Percentiles rank a stretch among this genome's conserved stretches.
These are phyloP conservation scores for Oreochromis aureus DNA, from an alignment of 2,113 vertebrate genomes.

Conservation along the genomic window DNA sequence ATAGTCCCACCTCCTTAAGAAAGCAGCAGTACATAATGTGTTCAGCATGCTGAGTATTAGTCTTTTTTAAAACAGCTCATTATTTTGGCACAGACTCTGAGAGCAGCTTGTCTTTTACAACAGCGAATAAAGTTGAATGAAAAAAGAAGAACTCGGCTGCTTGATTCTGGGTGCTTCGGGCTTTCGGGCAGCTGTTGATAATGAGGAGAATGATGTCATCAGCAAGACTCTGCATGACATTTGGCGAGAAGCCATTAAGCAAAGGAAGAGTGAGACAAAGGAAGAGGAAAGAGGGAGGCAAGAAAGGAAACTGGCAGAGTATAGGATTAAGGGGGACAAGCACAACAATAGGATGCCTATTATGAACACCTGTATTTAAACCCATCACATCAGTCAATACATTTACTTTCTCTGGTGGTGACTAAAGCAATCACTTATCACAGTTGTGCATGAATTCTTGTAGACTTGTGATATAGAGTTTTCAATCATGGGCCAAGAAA, in stretches of 20 bases:
- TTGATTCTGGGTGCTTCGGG: neutral
- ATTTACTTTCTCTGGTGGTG: neutral
- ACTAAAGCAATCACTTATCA: neutral
- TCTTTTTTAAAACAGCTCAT: conserved; percentile 19
- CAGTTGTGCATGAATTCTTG: neutral
- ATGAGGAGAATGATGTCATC: conserved; percentile 69
- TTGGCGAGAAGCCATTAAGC: conserved; percentile 51
- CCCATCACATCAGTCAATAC: neutral
- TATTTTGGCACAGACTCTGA: conserved; percentile 25
- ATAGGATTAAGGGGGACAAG: neutral
- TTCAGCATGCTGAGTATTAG: conserved; percentile 25
- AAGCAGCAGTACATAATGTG: neutral
- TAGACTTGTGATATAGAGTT: neutral
- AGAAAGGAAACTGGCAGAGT: neutral
- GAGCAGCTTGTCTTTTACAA: conserved; percentile 44
- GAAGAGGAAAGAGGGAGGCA: neutral
- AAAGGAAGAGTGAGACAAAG: conserved; percentile 16
- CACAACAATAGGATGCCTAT: neutral
- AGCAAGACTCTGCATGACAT: conserved; percentile 46
- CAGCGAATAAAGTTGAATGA: conserved; percentile 13
- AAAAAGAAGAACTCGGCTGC: conserved; percentile 7
- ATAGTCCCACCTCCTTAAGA: neutral
- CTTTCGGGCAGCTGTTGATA: conserved; percentile 34
- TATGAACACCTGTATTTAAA: neutral
- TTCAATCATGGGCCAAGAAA: neutral